Percentiles rank a stretch among this genome's conserved stretches.
These are phyloP conservation scores for Gastrophryne carolinensis DNA, from an alignment of 2,797 vertebrate species.

Conservation along the genomic window DNA sequence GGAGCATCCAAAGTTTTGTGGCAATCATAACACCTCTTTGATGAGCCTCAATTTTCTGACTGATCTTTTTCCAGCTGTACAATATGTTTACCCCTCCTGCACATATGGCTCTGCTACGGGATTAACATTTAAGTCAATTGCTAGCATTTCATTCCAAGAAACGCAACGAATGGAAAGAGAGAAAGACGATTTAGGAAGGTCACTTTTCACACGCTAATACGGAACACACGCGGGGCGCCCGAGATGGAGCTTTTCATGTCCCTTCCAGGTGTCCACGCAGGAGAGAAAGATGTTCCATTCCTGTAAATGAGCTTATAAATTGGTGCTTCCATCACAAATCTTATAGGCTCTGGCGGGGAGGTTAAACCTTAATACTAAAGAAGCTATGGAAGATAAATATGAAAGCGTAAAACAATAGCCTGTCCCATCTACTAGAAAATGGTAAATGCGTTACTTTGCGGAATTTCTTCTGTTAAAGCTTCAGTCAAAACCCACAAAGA, in stretches of 20 bases:
- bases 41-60: constrained; percentile 13
- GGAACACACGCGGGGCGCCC: constrained; percentile 6
- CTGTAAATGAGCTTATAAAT: constrained; percentile 16
- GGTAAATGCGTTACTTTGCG: no score
- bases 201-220: constrained; percentile 35
- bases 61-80: constrained; percentile 34
- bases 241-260: not conserved
- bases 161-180: constrained; percentile 36
- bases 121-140: constrained; percentile 52
- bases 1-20: constrained; percentile 16
- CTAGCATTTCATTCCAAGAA: constrained; percentile 48
- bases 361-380: constrained; percentile 13
- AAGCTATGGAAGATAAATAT: no score
- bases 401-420: not conserved
- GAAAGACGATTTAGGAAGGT: constrained; percentile 42
- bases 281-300: constrained; percentile 6
- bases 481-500: no score
- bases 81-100: constrained; percentile 42
- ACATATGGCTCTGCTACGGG: constrained; percentile 43
- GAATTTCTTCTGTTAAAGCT: no score
- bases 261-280: constrained; percentile 27
- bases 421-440: no score
- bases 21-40: constrained; percentile 36
- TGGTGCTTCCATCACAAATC: constrained; percentile 23
- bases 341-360: not conserved